phyloP scores from a whole-genome alignment of 2,888 invertebrate genomes.

The Ophion ventricosus region DNA sequence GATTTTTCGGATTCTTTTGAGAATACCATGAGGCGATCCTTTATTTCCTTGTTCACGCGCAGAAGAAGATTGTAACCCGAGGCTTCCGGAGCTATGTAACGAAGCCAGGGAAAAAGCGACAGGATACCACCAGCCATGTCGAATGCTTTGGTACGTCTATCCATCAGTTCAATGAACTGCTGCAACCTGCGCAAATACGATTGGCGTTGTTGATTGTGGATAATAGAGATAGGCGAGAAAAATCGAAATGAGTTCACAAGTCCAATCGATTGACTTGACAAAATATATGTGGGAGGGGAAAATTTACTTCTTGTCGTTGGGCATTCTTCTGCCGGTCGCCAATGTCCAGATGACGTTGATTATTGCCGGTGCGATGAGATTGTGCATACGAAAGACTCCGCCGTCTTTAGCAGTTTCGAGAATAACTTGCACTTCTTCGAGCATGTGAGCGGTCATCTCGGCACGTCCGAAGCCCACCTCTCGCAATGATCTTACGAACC shows the following conservation, averaged over 20 bases:
- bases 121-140: slow-evolving; percentile 86
- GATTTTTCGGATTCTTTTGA: background rate
- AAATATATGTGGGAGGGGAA: background rate
- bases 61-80: slow-evolving; percentile 86
- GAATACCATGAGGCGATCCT: slow-evolving; percentile 84
- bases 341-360: slow-evolving; percentile 88
- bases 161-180: slow-evolving; percentile 76
- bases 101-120: slow-evolving; percentile 86
- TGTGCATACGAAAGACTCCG: slow-evolving; percentile 73
- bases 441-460: slow-evolving; percentile 85
- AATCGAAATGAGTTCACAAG: background rate
- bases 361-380: slow-evolving; percentile 85
- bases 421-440: slow-evolving; percentile 85
- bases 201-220: background rate
- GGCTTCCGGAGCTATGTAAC: slow-evolving; percentile 86
- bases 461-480: slow-evolving; percentile 85
- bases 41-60: slow-evolving; percentile 85
- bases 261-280: background rate
- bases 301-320: slow-evolving; percentile 70
- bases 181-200: slow-evolving; percentile 72
- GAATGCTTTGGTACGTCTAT: slow-evolving; percentile 75
- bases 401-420: slow-evolving; percentile 75
- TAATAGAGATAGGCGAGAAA: background rate
- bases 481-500: slow-evolving; percentile 85
- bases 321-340: slow-evolving; percentile 83